Conservation (phyloP, 2,888 invertebrate species). For the Sylvicola cinctus region DNA sequence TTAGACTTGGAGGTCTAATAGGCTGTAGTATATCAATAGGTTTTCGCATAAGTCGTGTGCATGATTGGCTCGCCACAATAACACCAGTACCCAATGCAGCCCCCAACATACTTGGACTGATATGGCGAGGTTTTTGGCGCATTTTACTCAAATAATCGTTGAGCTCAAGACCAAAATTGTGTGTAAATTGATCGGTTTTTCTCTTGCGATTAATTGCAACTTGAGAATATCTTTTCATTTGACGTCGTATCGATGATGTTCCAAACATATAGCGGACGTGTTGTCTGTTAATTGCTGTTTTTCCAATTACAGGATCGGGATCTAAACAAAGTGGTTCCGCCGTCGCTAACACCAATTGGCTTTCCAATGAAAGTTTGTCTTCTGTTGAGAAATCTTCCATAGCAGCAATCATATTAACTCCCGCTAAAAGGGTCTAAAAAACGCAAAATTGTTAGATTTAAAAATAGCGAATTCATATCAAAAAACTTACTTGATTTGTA, state of each 20-base stretch:
- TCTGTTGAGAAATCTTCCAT: conserved; percentile 19
- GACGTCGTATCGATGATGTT: conserved; percentile 49
- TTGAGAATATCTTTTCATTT: conserved; percentile 61
- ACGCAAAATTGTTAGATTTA: conserved; percentile 2
- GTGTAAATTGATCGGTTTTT: conserved; percentile 67
- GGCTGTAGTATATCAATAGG: conserved; percentile 35
- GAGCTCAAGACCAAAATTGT: conserved; percentile 58
- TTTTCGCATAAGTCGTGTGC: conserved; percentile 20
- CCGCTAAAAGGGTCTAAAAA: conserved; percentile 17
- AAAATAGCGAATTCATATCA: conserved; percentile 20
- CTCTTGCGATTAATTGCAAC: conserved; percentile 67
- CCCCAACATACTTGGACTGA: conserved; percentile 5
- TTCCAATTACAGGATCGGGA: conserved; percentile 62
- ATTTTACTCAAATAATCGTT: conserved; percentile 23
- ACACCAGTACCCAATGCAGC: conserved; percentile 7
- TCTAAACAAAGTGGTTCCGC: conserved; percentile 76
- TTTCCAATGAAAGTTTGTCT: conserved; percentile 34
- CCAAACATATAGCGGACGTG: conserved; percentile 53
- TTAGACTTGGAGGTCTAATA: conserved; percentile 40
- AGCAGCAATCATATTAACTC: conserved; percentile 23
- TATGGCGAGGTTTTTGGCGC: conserved; percentile 17
- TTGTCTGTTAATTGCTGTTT: conserved; percentile 53
- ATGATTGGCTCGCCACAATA: conserved; percentile 18
- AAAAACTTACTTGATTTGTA: conserved; percentile 45
- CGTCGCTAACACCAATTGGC: conserved; percentile 66